A percentile compares a stretch with the other conserved stretches of the same genome.
Conservation (phyloP, 2,797 vertebrate genomes). For the Bovichtus diacanthus region DNA sequence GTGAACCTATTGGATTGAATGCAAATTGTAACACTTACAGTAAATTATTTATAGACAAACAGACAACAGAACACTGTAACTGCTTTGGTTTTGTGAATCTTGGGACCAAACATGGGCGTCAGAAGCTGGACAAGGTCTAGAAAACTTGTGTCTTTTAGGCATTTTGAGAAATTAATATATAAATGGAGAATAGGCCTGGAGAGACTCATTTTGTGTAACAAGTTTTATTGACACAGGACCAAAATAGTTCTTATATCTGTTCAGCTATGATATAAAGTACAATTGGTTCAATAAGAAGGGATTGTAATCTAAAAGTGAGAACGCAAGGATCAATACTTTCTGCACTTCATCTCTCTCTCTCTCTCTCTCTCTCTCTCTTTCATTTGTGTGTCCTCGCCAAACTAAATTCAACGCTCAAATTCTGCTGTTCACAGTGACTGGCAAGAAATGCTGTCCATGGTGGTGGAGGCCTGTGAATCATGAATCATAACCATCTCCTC, state of each 20-base stretch:
- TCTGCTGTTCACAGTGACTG: conserved; percentile 45
- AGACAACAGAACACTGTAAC: neutral
- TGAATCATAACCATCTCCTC: conserved; percentile 68
- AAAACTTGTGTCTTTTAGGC: neutral
- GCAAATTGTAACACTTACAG: neutral
- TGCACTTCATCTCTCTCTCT: neutral
- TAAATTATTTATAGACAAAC: neutral
- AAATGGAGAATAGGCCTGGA: neutral
- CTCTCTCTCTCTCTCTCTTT: neutral
- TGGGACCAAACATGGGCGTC: neutral
- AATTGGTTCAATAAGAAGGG: neutral
- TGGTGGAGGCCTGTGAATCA: conserved; percentile 69
- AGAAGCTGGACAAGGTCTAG: neutral
- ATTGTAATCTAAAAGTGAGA: conserved; percentile 6
- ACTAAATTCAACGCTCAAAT: conserved; percentile 3
- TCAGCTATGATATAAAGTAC: neutral
- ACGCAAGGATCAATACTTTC: neutral
- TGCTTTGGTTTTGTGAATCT: neutral
- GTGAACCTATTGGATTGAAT: neutral
- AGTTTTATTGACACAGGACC: conserved; percentile 14
- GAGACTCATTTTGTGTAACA: conserved; percentile 2
- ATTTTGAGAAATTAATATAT: neutral
- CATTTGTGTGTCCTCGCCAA: neutral
- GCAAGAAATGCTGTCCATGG: conserved; percentile 39
- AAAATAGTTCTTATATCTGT: neutral